phyloP scores from a whole-genome alignment of 1,140 invertebrate genomes.

The Drosophila lowei region DNA sequence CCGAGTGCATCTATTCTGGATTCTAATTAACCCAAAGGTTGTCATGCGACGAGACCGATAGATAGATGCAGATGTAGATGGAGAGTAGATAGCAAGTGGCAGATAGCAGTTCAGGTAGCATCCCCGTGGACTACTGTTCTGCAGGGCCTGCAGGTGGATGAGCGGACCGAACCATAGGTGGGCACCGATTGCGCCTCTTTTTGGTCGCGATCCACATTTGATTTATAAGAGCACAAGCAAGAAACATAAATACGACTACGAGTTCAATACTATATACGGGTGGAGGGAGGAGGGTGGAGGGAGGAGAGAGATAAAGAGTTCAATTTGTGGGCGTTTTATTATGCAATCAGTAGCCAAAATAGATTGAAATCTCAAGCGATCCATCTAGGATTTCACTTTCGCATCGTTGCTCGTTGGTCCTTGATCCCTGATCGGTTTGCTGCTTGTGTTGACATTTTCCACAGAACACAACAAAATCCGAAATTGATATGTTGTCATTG shows the following conservation, averaged over 20 bases:
- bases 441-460: slow-evolving; percentile 55
- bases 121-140: slow-evolving; percentile 22
- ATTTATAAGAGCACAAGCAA: slow-evolving; percentile 58
- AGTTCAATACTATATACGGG: not conserved
- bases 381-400: slow-evolving; percentile 68
- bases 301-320: slow-evolving; percentile 4
- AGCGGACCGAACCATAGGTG: slow-evolving; percentile 48
- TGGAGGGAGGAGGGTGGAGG: not conserved
- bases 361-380: slow-evolving; percentile 30
- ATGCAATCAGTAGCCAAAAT: slow-evolving; percentile 75
- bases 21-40: slow-evolving; percentile 64
- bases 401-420: slow-evolving; percentile 4
- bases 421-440: slow-evolving; percentile 12
- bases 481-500: slow-evolving; percentile 75
- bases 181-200: slow-evolving; percentile 42
- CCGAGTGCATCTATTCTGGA: slow-evolving; percentile 31
- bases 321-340: slow-evolving; percentile 68
- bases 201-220: slow-evolving; percentile 39
- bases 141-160: slow-evolving; percentile 38
- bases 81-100: slow-evolving; percentile 11
- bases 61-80: slow-evolving; percentile 31
- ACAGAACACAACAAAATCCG: slow-evolving; percentile 28
- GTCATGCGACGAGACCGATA: not conserved
- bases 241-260: not conserved
- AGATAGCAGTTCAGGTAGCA: slow-evolving; percentile 39